Evolutionary conservation across 2,113 vertebrate species (phyloP), one percentile per base, ranked within the genome.

Genomic region (Malurus melanocephalus): DNA sequence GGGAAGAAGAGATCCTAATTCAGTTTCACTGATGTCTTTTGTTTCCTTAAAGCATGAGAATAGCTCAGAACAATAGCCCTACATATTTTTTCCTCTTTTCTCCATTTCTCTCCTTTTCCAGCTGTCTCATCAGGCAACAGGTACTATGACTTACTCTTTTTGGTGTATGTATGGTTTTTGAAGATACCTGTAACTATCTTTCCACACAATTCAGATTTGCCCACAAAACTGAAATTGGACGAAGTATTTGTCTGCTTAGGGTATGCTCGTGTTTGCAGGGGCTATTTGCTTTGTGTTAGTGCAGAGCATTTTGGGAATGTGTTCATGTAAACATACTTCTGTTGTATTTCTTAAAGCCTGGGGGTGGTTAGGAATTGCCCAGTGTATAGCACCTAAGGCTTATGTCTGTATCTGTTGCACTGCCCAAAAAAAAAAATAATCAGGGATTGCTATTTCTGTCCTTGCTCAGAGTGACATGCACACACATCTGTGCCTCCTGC

Each of bases 161-260:
- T 2, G 10, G 67, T 27, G 42, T 21, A 21, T 0, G 0, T 9
- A 6, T 45, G 11, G 28, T 45, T 66, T 68, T 56, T 88, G 35
- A 74, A 89, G 38, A 40, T 43, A 69, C 11, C 7, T 61, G 2
- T 57, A 32, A 32, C 22, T 76, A 85, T 78, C 30, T 78, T 84
- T 40, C 17, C 9, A 9, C 14, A 27, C 27, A 38, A 38, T 61
- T 81, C 33, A 46, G 38, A 52, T 84, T 81, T 79, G 28, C 14
- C 30, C n/a, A 26, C 32, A 55, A 33, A 87, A 73, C 23, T 66
- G 19, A 67, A 60, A 72, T 28, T 23, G 19, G 38, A 57, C 7
- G 6, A 40, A 42, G 22, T 60, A 1, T 69, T 79, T 69, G 40
- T 4, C n/a, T 87, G 10, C 52, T 80, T 45, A 12, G 11, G 18